Evolutionary conservation across 1,140 invertebrate species (phyloP), one percentile per base, ranked within the genome.

Genomic region (Microplitis demolitor): DNA sequence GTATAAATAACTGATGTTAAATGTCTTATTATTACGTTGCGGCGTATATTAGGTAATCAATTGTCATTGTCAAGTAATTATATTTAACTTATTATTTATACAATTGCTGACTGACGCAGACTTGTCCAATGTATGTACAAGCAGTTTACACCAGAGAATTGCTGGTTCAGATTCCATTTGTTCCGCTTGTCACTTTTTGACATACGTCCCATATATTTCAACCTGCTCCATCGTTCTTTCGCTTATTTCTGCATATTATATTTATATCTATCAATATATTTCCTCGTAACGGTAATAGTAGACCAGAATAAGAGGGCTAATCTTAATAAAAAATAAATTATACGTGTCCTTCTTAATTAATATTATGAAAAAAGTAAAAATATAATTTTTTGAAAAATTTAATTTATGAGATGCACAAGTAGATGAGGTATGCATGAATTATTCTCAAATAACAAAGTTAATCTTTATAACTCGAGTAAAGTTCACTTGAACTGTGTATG

Each of bases 151-250:
- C 79, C 77, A 74, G 79, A 84, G 84, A 80, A 85, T 84, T 85
- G 85, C 85, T 87, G 81, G 82, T 87, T 85, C 85, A 86, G 84
- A 86, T 87, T 87, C 85, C 83, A 87, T 87, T 87, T 87, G 86
- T 87, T 87, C 85, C 86, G 84, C 82, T 80, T 86, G 85, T 86
- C 85, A 83, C 74, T 79, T 78, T 78, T 80, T 87, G 85, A 87
- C 83, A 79, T 81, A 85, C 83, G 84, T 85, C 80, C 83, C 75
- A 82, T 82, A 80, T 78, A 78, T 75, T 81, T 78, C 79, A 80
- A 79, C 80, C 75, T 78, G 77, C 75, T 76, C 75, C 77, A 45
- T 62, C 78, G 77, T 78, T 80, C 72, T 69, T 80, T 80, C 78
- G 72, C 76, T 39, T 33, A 45, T 4, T 63, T 61, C 13, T 64